phyloP scores from a whole-genome alignment of 2,888 invertebrate species.

The Habroteleia sp. region DNA sequence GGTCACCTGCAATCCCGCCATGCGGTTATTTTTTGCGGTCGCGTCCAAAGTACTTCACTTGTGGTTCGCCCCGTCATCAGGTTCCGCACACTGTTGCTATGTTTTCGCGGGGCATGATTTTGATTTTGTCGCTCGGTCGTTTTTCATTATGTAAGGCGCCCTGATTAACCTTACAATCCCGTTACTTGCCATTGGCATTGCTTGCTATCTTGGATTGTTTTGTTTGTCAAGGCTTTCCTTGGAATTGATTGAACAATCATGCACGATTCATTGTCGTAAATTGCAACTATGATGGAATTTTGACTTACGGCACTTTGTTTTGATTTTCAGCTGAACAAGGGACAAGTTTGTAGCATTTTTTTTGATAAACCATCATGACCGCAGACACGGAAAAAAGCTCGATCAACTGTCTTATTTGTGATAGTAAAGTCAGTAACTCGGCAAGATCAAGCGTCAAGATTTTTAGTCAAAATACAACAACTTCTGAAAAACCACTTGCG shows the following conservation, averaged over 20 bases:
- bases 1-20: slow-evolving; percentile 33
- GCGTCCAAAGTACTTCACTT: slow-evolving; percentile 22
- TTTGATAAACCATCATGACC: slow-evolving; percentile 70
- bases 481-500: slow-evolving; percentile 77
- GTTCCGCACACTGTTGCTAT: slow-evolving; percentile 44
- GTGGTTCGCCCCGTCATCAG: slow-evolving; percentile 10
- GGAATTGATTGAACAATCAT: no score
- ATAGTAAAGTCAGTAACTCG: slow-evolving; percentile 82
- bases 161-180: not conserved
- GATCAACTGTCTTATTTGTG: slow-evolving; percentile 85
- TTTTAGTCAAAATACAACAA: slow-evolving; percentile 79
- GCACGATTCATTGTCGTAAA: no score
- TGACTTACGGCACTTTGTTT: not conserved
- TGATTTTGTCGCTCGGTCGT: not conserved
- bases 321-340: not conserved
- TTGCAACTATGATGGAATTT: no score
- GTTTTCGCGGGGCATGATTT: slow-evolving; percentile 3
- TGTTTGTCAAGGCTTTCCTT: not conserved
- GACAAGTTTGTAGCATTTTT: not conserved
- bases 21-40: slow-evolving; percentile 16
- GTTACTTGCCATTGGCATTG: not conserved
- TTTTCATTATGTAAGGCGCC: slow-evolving; percentile 4
- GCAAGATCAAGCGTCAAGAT: slow-evolving; percentile 83
- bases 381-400: slow-evolving; percentile 74
- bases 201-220: not conserved